These are phyloP conservation scores for Mergus octosetaceus DNA, from an alignment of 2,797 vertebrate genomes.

Conservation along the genomic window DNA sequence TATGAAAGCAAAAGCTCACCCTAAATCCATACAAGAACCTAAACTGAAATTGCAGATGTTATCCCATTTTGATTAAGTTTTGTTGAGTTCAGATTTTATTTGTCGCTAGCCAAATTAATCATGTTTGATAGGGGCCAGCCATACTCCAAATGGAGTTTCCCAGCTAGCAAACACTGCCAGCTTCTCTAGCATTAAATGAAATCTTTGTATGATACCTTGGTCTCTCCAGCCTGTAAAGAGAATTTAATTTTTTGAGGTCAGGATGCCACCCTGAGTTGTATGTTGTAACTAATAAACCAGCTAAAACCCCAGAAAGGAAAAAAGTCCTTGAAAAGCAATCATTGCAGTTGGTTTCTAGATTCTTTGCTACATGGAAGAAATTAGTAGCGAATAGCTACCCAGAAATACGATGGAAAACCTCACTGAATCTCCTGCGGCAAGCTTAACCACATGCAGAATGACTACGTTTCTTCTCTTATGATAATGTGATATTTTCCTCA, in stretches of 20 bases:
- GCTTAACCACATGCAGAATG: background rate
- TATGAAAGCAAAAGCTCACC: constrained; percentile 14
- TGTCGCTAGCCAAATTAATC: constrained; percentile 36
- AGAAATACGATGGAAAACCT: background rate
- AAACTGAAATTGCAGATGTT: constrained; percentile 27
- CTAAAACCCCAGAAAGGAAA: background rate
- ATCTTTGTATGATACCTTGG: background rate
- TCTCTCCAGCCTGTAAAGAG: background rate
- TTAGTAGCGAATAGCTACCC: background rate
- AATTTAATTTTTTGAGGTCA: background rate
- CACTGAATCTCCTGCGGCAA: background rate
- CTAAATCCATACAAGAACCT: background rate
- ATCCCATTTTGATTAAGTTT: constrained; percentile 50
- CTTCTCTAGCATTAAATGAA: background rate
- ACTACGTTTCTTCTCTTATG: background rate
- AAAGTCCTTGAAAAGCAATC: background rate
- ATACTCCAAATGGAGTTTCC: background rate
- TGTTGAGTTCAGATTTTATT: constrained; percentile 33
- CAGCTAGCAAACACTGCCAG: background rate
- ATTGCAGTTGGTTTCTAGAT: background rate
- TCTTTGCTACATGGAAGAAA: background rate
- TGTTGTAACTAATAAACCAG: background rate
- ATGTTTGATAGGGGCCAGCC: background rate
- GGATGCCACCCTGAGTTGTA: background rate
- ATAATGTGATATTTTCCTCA: background rate